Conservation (phyloP, 92 coral and sea anemone species). For the Meandrina meandrites region DNA sequence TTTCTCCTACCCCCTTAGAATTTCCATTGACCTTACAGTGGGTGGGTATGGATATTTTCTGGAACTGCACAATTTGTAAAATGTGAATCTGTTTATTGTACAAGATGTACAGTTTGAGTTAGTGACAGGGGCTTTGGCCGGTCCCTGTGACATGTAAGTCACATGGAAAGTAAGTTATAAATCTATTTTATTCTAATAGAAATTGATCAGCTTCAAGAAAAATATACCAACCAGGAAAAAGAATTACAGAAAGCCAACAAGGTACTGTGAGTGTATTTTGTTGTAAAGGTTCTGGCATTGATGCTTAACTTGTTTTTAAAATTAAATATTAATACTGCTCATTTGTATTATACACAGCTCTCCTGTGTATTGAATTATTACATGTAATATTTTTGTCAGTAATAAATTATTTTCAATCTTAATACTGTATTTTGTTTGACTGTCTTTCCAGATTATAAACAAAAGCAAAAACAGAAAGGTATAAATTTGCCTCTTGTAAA, state of each 20-base stretch:
- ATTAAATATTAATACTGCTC: no score
- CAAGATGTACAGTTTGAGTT: no score
- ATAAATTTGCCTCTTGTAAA: neutral
- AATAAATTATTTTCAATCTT: neutral
- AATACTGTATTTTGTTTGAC: neutral
- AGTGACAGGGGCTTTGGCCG: neutral
- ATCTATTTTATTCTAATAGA: slow-evolving; percentile 46
- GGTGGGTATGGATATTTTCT: no score
- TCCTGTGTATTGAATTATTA: no score
- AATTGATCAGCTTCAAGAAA: slow-evolving; percentile 76
- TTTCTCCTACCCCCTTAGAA: no score
- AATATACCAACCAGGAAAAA: slow-evolving; percentile 68
- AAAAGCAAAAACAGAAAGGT: slow-evolving; percentile 98
- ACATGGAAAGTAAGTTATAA: neutral
- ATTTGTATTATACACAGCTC: no score
- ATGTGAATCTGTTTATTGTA: no score
- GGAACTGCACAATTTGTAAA: no score
- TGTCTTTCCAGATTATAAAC: slow-evolving; percentile 74
- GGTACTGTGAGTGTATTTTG: slow-evolving; percentile 28
- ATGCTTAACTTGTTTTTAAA: no score
- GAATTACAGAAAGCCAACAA: slow-evolving; percentile 83
- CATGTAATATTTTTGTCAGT: no score
- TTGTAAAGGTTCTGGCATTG: no score
- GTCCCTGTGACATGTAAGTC: neutral
- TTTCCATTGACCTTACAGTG: no score